These are phyloP conservation scores for Tenualosa ilisha DNA, from an alignment of 2,797 vertebrate species.

Conservation along the genomic window DNA sequence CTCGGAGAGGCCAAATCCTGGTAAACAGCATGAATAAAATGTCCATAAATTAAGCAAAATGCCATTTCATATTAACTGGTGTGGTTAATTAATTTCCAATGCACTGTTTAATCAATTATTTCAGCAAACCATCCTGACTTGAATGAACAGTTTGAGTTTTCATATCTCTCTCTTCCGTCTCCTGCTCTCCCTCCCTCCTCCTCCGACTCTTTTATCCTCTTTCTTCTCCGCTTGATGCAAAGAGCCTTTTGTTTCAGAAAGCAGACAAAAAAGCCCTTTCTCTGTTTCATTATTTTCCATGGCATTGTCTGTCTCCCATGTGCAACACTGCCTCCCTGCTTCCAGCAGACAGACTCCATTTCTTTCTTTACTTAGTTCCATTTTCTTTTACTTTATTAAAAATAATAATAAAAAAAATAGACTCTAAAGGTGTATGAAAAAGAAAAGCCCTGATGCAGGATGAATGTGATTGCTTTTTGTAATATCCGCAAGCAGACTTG, in stretches of 20 bases:
- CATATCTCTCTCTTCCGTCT: not conserved
- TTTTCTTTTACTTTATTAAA: conserved; percentile 11
- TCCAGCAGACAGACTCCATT: not conserved
- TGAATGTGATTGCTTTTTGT: conserved; percentile 4
- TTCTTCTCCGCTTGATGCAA: not conserved
- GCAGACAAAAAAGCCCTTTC: not conserved
- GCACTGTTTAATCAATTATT: not conserved
- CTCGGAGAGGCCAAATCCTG: not conserved
- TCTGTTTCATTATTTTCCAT: conserved; percentile 4
- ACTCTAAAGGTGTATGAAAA: not conserved
- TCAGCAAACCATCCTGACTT: not conserved
- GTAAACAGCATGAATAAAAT: not conserved
- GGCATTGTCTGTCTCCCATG: conserved; percentile 14
- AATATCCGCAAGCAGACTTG: not conserved
- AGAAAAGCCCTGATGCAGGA: not conserved
- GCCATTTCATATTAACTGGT: not conserved
- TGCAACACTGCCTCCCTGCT: not conserved
- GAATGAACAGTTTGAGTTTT: not conserved
- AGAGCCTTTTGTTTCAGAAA: conserved; percentile 2
- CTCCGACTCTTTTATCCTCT: not conserved
- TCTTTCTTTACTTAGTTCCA: not conserved
- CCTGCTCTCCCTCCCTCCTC: not conserved
- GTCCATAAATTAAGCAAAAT: not conserved
- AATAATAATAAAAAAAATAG: not conserved
- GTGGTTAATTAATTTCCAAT: not conserved